Evolutionary conservation across 2,888 invertebrate genomes (phyloP), one percentile per base, ranked within the genome.

Genomic region (Sinohyriopsis cumingii): DNA sequence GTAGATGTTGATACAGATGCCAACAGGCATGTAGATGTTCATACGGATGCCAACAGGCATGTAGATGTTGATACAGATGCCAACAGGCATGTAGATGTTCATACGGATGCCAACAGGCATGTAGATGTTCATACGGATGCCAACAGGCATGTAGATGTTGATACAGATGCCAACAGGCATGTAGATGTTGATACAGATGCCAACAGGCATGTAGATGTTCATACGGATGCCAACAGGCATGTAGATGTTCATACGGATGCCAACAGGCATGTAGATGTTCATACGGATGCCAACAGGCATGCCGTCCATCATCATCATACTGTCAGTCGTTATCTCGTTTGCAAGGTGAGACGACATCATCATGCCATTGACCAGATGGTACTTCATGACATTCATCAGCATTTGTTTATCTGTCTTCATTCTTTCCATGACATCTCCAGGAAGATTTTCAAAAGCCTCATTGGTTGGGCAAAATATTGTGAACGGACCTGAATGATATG

Each of bases 341-440:
- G 65, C 70, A 5, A 82, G 69, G n/a, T 75, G 73, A n/a, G 75
- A 68, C 33, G 82, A 83, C 59, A 69, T 78, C 3, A 79, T 77
- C 28, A 71, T 87, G 20, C 89, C 87, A 24, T 82, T 84, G 20
- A 88, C 84, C 24, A 89, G 82, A 78, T 90, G 90, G 69, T 88
- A 89, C 56, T 76, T 78, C 33, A 89, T 71, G 20, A 87, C 78
- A 55, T 81, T 86, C 75, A 75, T 64, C 15, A 80, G 65, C 3
- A 76, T 69, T 61, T 66, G 69, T 33, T 77, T 81, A 65, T 83
- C 75, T 22, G 69, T 76, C 69, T 62, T 70, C 3, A 83, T 69
- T 18, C 66, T 63, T 9, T 77, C 66, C 4, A 78, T 28, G 9
- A 82, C 63, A 7, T 53, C 72, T 60, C 61, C 65, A 60, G 82